phyloP scores from a whole-genome alignment of 2,888 invertebrate genomes.

The Platycheirus rosarum region DNA sequence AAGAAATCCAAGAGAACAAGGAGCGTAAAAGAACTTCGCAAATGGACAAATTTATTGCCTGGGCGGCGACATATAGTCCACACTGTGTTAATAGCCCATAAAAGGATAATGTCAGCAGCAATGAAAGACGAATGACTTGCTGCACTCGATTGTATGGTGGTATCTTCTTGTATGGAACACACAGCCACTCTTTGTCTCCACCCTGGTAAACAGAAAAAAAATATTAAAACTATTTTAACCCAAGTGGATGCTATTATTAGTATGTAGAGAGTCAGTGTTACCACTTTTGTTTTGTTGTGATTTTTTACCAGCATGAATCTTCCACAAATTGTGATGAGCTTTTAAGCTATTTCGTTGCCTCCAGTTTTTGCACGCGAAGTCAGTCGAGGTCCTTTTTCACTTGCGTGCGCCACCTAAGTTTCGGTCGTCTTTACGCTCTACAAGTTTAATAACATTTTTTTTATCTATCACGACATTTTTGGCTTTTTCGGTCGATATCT shows the following conservation, averaged over 20 bases:
- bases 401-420: too few species aligned
- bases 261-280: neutral
- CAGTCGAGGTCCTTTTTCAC: too few species aligned
- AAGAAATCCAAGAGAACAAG: conserved; percentile 56
- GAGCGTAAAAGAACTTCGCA: conserved; percentile 63
- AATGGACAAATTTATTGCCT: conserved; percentile 74
- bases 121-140: conserved; percentile 74
- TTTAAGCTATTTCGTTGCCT: too few species aligned
- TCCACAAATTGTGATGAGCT: too few species aligned
- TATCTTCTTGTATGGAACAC: conserved; percentile 28
- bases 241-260: conserved; percentile 37
- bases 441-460: too few species aligned
- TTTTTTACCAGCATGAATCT: too few species aligned
- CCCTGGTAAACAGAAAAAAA: conserved; percentile 19
- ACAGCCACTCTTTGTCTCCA: conserved; percentile 35
- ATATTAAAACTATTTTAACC: conserved; percentile 26
- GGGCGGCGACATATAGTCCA: conserved; percentile 74
- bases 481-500: too few species aligned
- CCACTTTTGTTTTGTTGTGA: conserved; percentile 18
- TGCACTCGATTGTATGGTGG: conserved; percentile 55
- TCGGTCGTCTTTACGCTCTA: too few species aligned
- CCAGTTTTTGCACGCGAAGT: too few species aligned
- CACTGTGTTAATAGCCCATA: conserved; percentile 74
- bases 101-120: conserved; percentile 74
- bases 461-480: too few species aligned